phyloP scores from a whole-genome alignment of 2,888 invertebrate species.

The Mesochorus sp. region DNA sequence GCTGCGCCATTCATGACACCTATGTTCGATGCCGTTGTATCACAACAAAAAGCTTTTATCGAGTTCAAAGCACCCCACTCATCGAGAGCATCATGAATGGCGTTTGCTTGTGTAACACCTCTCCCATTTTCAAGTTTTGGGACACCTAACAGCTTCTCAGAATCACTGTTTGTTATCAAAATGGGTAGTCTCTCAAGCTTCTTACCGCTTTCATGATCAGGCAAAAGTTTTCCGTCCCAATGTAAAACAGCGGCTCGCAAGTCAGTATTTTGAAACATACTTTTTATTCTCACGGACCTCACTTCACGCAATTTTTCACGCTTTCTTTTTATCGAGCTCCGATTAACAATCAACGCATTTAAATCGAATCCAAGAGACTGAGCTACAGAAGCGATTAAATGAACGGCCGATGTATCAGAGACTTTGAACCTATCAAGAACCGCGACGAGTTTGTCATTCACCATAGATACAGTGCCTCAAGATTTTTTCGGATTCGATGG shows the following conservation, averaged over 20 bases:
- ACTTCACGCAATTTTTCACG: conserved; percentile 45
- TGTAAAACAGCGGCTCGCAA: conserved; percentile 42
- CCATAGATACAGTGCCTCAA: conserved; percentile 37
- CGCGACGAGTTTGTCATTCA: conserved; percentile 56
- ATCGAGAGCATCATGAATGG: conserved; percentile 34
- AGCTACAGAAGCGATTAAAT: conserved; percentile 47
- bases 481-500: conserved; percentile 14
- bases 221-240: conserved; percentile 69
- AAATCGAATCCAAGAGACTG: conserved; percentile 35
- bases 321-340: conserved; percentile 53
- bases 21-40: conserved; percentile 69
- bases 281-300: conserved; percentile 31
- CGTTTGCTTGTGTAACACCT: conserved; percentile 59
- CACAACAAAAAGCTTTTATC: conserved; percentile 65
- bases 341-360: conserved; percentile 47
- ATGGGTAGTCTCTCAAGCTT: conserved; percentile 64
- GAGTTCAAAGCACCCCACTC: conserved; percentile 63
- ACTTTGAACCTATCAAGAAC: conserved; percentile 59
- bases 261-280: conserved; percentile 16
- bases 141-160: conserved; percentile 63
- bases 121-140: conserved; percentile 53
- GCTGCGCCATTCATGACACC: conserved; percentile 66
- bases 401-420: conserved; percentile 59
- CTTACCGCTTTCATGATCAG: too few relatives aligned
- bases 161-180: conserved; percentile 56